phyloP scores from a whole-genome alignment of 2,113 vertebrate genomes.

The Diadophis punctatus region DNA sequence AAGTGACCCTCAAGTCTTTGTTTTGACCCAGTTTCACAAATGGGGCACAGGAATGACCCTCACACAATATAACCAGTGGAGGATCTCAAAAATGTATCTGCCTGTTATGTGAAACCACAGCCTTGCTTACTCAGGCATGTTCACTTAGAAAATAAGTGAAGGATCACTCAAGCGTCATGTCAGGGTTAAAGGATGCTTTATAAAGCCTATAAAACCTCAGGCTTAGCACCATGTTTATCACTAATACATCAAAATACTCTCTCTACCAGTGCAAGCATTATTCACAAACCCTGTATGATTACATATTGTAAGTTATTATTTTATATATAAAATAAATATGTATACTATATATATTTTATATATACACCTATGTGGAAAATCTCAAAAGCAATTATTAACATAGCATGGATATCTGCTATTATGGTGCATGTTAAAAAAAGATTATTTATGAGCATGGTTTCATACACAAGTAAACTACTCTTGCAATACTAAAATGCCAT shows the following conservation, averaged over 20 bases:
- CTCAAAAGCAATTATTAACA: slow-evolving; percentile 29
- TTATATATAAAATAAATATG: neutral
- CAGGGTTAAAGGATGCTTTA: slow-evolving; percentile 64
- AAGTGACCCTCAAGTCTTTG: slow-evolving; percentile 70
- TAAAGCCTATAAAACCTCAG: slow-evolving; percentile 66
- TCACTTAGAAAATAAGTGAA: slow-evolving; percentile 61
- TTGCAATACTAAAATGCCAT: neutral
- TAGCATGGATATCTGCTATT: neutral
- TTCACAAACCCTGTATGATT: slow-evolving; percentile 21
- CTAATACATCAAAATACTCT: slow-evolving; percentile 55
- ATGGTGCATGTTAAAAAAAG: neutral
- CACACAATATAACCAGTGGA: slow-evolving; percentile 69
- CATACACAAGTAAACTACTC: neutral
- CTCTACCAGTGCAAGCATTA: slow-evolving; percentile 10
- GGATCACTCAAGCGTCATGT: slow-evolving; percentile 66
- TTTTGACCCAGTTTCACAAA: slow-evolving; percentile 68
- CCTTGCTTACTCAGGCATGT: slow-evolving; percentile 71
- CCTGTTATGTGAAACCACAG: slow-evolving; percentile 68
- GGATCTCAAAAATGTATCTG: slow-evolving; percentile 82
- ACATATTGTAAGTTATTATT: slow-evolving; percentile 21
- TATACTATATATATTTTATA: neutral
- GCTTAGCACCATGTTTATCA: slow-evolving; percentile 52
- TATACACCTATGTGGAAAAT: slow-evolving; percentile 15
- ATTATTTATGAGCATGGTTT: neutral
- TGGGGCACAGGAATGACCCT: slow-evolving; percentile 64